These are phyloP conservation scores for Gallinago solitaria DNA, from an alignment of 2,797 vertebrate genomes.

Conservation along the genomic window DNA sequence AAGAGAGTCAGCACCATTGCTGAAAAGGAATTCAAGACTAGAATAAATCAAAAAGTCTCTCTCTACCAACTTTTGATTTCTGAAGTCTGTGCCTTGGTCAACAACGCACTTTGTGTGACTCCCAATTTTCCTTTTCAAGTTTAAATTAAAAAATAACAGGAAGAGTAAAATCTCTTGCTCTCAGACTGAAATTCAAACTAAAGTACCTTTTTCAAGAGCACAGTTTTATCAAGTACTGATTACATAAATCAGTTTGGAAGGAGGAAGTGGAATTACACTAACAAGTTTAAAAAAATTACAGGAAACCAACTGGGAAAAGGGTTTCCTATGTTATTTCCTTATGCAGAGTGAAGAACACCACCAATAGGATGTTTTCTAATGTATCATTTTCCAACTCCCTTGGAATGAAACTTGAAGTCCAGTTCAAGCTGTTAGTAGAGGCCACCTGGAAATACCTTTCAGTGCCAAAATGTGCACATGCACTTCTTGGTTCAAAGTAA, in stretches of 20 bases:
- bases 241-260: constrained; percentile 60
- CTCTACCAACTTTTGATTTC: not conserved
- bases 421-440: not conserved
- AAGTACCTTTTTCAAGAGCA: constrained; percentile 14
- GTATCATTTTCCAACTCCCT: constrained; percentile 50
- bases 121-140: constrained; percentile 12
- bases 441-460: not conserved
- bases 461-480: not conserved
- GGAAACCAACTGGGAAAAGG: constrained; percentile 57
- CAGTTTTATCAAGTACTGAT: constrained; percentile 47
- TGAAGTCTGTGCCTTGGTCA: not conserved
- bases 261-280: constrained; percentile 65
- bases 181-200: constrained; percentile 24
- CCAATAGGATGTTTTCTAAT: constrained; percentile 58
- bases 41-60: not conserved
- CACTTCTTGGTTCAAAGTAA: not conserved
- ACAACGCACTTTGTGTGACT: not conserved
- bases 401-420: constrained; percentile 36
- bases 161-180: constrained; percentile 36
- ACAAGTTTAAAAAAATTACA: constrained; percentile 63
- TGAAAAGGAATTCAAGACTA: not conserved
- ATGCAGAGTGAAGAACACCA: constrained; percentile 44
- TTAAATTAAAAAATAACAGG: constrained; percentile 56
- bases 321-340: constrained; percentile 69
- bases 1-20: not conserved